A percentile compares a stretch with the other conserved stretches of the same genome.
Evolutionary conservation across 2,113 vertebrate species (phyloP).

Genomic region (Halcyon senegalensis): DNA sequence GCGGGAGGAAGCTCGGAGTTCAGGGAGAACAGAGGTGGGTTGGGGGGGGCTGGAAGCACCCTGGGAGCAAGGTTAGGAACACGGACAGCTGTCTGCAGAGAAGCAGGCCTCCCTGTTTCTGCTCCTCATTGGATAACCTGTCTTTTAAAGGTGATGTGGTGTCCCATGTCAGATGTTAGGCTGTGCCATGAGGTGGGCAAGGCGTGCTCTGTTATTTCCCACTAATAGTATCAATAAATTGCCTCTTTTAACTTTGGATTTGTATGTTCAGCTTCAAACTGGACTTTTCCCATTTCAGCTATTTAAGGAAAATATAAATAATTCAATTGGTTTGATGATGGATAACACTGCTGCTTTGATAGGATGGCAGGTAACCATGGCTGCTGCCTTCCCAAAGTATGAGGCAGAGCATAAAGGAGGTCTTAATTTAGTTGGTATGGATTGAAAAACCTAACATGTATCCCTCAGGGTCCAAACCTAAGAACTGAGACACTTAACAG

Average conservation of each 20-base stretch:
- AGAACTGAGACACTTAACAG: background rate
- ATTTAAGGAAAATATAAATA: background rate
- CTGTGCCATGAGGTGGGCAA: background rate
- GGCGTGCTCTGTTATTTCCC: background rate
- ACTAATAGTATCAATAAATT: background rate
- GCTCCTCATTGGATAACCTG: background rate
- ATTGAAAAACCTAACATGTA: background rate
- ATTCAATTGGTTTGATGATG: background rate
- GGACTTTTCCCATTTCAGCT: background rate
- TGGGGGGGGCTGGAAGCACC: background rate
- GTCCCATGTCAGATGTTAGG: background rate
- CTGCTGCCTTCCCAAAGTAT: background rate
- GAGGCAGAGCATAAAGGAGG: background rate
- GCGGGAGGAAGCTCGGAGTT: background rate
- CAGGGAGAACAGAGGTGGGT: background rate
- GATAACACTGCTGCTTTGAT: background rate
- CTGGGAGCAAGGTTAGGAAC: fast-evolving
- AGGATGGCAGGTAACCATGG: background rate
- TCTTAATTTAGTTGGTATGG: background rate
- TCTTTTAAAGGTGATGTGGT: background rate
- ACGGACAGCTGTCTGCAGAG: fast-evolving
- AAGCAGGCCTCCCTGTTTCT: background rate
- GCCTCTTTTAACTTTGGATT: background rate
- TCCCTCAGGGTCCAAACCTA: background rate
- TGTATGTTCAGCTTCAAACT: background rate